phyloP scores from a whole-genome alignment of 2,888 invertebrate species.

The Drosophila greeni region DNA sequence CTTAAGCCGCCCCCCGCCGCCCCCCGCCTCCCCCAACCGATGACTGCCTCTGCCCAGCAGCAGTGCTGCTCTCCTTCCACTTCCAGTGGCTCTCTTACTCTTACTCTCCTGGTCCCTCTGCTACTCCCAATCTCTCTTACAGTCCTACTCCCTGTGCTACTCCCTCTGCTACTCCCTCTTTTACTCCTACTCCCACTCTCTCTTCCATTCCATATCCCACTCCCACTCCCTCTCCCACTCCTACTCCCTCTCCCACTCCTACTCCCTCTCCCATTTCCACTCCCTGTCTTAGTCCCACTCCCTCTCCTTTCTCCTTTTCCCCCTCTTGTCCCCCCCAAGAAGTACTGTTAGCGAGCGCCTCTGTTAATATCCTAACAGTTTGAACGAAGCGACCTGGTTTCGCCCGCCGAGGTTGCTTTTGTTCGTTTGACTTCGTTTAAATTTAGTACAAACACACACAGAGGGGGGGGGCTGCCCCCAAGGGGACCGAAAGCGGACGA shows the following conservation, averaged over 20 bases:
- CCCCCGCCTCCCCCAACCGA: no score
- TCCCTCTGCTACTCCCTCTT: neutral
- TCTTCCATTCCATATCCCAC: no score
- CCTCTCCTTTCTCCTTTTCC: neutral
- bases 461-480: neutral
- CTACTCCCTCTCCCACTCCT: neutral
- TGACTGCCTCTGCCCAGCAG: neutral
- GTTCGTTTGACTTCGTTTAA: slow-evolving; percentile 21
- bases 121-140: neutral
- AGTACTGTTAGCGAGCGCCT: slow-evolving; percentile 8
- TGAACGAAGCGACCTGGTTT: slow-evolving; percentile 59
- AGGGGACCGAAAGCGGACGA: neutral
- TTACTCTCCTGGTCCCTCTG: no score
- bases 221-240: neutral
- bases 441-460: slow-evolving; percentile 25
- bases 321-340: neutral
- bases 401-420: slow-evolving; percentile 18
- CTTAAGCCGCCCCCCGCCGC: slow-evolving; percentile 58
- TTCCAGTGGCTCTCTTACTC: no score
- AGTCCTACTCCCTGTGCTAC: no score
- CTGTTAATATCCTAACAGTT: slow-evolving; percentile 40
- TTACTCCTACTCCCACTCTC: no score
- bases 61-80: neutral
- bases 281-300: neutral
- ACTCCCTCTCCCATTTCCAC: neutral